Evolutionary conservation across 2,888 invertebrate species (phyloP), one percentile per base, ranked within the genome.

Genomic region (Panzeria rudis): DNA sequence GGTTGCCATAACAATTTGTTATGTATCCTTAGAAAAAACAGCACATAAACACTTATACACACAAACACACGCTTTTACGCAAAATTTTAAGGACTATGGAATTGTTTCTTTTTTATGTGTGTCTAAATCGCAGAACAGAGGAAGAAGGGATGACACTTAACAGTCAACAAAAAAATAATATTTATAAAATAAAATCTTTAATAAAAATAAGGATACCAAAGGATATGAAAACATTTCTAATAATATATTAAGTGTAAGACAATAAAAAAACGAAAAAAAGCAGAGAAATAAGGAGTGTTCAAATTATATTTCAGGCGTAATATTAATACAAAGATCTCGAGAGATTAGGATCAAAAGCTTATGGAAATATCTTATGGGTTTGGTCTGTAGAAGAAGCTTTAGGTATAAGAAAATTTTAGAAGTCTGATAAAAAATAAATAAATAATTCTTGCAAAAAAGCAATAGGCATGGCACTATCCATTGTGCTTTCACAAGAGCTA

Each of bases 1-100:
- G 82, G 85, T 85, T 85, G 73, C 85, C 85, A 85, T 82, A 85
- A 79, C 82, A 85, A 85, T 85, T 85, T 85, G 85, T 85, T 81
- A 68, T 83, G 84, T 75, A 71, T 79, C 52, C 71, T 54, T 84
- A 64, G 66, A 61, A 84, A 75, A 71, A 47, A 29, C 8, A 17
- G 56, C 23, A 76, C 20, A 9, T 35, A 54, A 52, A 73, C 54
- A 52, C 61, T 11, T 17, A 44, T 13, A 52, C 54, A 32, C 44
- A 76, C 38, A 23, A 44, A 11, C 66, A 44, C 56, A 71, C 47
- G 47, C 44, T 64, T 62, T n/a, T 17, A 35, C 25, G 62, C 23
- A 62, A 52, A 72, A 32, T 61, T 73, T 11, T 20, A 35, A 47
- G 44, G 29, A 20, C 56, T 72, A 32, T 20, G 6, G 29, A 61